phyloP scores from a whole-genome alignment of 37 sponge, comb jelly and placozoan species.

The Beroe forskalii region DNA sequence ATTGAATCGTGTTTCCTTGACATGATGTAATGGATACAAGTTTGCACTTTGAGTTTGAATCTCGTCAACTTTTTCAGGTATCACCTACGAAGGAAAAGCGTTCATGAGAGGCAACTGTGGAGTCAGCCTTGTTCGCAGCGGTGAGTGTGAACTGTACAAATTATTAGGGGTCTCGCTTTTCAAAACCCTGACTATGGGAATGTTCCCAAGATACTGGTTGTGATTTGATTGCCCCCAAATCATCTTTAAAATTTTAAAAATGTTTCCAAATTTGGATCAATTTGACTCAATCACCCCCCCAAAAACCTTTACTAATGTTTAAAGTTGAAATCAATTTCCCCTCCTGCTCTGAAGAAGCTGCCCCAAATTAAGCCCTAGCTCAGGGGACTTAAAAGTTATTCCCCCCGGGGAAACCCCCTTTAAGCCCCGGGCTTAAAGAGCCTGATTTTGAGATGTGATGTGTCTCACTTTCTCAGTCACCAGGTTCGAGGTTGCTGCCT shows the following conservation, averaged over 20 bases:
- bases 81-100: conserved; percentile 77
- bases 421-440: conserved; percentile 73
- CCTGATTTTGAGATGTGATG: conserved; percentile 76
- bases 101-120: conserved; percentile 88
- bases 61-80: conserved; percentile 68
- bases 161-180: conserved; percentile 96
- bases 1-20: too few species aligned
- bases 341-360: conserved; percentile 85
- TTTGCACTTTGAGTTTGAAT: too few species aligned
- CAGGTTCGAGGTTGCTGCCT: too few species aligned
- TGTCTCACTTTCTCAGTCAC: conserved; percentile 70
- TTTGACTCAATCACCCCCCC: too few species aligned
- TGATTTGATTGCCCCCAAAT: too few species aligned
- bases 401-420: conserved; percentile 74
- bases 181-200: conserved; percentile 79
- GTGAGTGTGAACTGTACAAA: too few species aligned
- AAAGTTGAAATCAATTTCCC: conserved; percentile 89
- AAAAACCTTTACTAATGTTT: background rate
- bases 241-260: too few species aligned
- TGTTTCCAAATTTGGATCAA: too few species aligned
- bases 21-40: too few species aligned
- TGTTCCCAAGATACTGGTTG: too few species aligned
- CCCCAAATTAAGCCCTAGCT: conserved; percentile 66
- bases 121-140: conserved; percentile 92
- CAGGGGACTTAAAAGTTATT: conserved; percentile 74